A percentile compares a stretch with the other conserved stretches of the same genome.
Evolutionary conservation across 2,888 invertebrate genomes (phyloP).

Genomic region (Andrena praecox): DNA sequence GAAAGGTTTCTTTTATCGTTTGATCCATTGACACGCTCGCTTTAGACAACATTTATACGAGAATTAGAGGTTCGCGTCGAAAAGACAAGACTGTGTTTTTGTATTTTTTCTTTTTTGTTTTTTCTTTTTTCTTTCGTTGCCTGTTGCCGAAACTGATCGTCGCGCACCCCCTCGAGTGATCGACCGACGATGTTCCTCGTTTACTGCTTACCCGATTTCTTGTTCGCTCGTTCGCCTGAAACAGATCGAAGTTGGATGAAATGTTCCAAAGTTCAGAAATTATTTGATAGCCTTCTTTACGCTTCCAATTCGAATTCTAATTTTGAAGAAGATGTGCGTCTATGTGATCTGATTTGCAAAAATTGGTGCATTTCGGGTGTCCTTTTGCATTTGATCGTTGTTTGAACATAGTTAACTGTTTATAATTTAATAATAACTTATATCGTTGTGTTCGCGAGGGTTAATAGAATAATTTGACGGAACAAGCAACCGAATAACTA

Average conservation of each 20-base stretch:
- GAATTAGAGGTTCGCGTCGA: conserved; percentile 53
- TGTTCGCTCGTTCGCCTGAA: conserved; percentile 83
- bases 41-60: conserved; percentile 35
- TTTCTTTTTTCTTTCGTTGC: conserved; percentile 65
- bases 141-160: conserved; percentile 61
- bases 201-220: conserved; percentile 83
- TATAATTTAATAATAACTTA: no score
- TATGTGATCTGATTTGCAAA: no score
- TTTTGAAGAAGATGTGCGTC: no score
- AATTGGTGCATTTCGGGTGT: no score
- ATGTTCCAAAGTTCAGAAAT: not conserved
- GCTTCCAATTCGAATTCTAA: no score
- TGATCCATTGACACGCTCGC: conserved; percentile 26
- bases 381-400: no score
- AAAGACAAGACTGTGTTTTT: conserved; percentile 63
- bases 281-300: not conserved
- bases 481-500: no score
- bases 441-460: no score
- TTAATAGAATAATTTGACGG: no score
- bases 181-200: conserved; percentile 43
- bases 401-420: no score
- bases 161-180: conserved; percentile 42
- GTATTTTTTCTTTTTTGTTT: conserved; percentile 32
- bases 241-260: conserved; percentile 28
- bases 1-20: conserved; percentile 14